Percentiles rank a stretch among this genome's conserved stretches.
These are phyloP conservation scores for Melanotus villosus DNA, from an alignment of 2,888 invertebrate species.

Conservation along the genomic window DNA sequence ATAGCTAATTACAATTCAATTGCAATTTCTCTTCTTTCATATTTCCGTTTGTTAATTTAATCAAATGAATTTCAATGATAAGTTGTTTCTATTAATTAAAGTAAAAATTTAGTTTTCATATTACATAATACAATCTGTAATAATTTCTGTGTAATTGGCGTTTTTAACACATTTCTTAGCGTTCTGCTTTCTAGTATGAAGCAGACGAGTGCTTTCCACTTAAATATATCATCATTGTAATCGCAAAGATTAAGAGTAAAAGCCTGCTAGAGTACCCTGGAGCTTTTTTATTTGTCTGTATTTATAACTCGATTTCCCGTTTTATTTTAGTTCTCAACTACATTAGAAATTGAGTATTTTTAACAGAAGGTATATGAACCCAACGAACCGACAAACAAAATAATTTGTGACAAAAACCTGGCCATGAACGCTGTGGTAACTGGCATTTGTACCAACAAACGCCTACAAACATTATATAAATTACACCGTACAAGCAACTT, in stretches of 20 bases:
- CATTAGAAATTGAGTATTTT: slow-evolving; percentile 35
- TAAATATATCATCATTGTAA: not conserved
- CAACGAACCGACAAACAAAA: slow-evolving; percentile 26
- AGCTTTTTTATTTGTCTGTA: slow-evolving; percentile 29
- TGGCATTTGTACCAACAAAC: slow-evolving; percentile 11
- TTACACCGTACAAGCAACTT: not conserved
- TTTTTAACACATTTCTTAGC: too few species aligned
- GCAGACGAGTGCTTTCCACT: not conserved
- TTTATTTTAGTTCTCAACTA: slow-evolving; percentile 35
- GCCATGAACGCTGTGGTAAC: slow-evolving; percentile 2
- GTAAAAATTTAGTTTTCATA: too few species aligned
- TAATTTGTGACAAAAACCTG: slow-evolving; percentile 16
- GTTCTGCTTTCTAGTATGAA: not conserved
- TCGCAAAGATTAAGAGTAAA: slow-evolving; percentile 13
- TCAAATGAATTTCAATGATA: too few species aligned
- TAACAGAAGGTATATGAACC: slow-evolving; percentile 35
- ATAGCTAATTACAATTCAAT: too few species aligned
- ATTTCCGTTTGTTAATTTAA: too few species aligned
- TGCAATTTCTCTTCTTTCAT: too few species aligned
- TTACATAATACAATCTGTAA: too few species aligned
- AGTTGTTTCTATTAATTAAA: too few species aligned
- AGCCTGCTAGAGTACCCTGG: not conserved
- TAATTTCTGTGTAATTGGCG: too few species aligned
- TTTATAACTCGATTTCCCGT: slow-evolving; percentile 37
- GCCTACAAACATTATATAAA: not conserved